Conservation (phyloP, 2,888 invertebrate genomes). For the Tholera decimalis region DNA sequence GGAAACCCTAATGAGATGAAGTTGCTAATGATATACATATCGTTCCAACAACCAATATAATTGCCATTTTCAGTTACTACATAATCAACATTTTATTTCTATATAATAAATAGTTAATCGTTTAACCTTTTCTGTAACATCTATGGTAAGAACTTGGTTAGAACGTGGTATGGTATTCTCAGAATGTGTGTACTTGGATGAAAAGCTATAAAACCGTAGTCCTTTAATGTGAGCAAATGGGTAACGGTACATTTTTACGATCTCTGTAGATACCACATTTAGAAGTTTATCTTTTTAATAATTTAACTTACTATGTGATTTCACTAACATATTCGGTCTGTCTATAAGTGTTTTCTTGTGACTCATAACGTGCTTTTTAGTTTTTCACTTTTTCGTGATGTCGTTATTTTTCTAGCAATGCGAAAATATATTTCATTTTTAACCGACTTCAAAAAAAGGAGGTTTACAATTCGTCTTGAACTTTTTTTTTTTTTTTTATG, state of each 20-base stretch:
- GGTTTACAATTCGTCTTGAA: no score
- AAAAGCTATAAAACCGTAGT: constrained; percentile 8
- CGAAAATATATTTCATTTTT: neutral
- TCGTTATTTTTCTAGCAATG: neutral
- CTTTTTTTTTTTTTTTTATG: no score
- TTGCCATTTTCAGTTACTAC: constrained; percentile 10
- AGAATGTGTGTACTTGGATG: constrained; percentile 8
- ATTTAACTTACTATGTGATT: neutral
- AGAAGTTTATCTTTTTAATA: constrained; percentile 8
- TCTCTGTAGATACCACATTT: neutral
- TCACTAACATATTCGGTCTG: neutral
- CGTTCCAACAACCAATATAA: constrained; percentile 2
- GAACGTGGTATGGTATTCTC: neutral
- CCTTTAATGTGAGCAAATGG: neutral
- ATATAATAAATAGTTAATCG: constrained; percentile 22
- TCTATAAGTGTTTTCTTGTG: neutral
- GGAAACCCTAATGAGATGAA: neutral
- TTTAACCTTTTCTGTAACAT: constrained; percentile 17
- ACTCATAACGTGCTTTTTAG: no score
- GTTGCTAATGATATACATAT: constrained; percentile 8
- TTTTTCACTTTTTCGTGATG: neutral
- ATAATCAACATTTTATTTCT: constrained; percentile 30
- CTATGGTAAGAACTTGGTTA: neutral
- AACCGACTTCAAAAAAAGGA: no score
- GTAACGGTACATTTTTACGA: constrained; percentile 19